A percentile compares a stretch with the other conserved stretches of the same genome.
Evolutionary conservation across 2,113 vertebrate genomes (phyloP).

Genomic region (Gobio gobio): DNA sequence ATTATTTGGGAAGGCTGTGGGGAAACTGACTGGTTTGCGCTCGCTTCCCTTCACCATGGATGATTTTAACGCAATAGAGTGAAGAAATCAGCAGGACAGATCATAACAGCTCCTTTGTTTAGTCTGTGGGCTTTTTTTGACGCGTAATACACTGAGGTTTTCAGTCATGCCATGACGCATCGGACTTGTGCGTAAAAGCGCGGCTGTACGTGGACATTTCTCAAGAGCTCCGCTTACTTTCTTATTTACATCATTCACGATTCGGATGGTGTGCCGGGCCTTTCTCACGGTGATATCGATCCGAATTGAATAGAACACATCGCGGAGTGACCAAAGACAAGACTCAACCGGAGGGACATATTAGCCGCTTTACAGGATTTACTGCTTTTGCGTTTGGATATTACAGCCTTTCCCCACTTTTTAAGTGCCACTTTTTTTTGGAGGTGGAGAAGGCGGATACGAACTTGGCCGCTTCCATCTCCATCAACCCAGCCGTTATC

Average conservation of each 20-base stretch:
- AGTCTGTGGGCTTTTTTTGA: constrained; percentile 9
- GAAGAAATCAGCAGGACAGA: constrained; percentile 19
- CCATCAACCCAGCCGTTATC: not conserved
- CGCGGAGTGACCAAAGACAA: constrained; percentile 54
- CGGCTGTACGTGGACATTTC: constrained; percentile 42
- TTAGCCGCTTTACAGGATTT: not conserved
- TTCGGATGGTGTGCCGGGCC: not conserved
- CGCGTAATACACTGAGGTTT: not conserved
- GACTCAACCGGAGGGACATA: not conserved
- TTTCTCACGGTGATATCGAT: constrained; percentile 18
- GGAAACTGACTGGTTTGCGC: constrained; percentile 28
- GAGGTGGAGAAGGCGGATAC: constrained; percentile 20
- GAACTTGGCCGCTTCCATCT: not conserved
- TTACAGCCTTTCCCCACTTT: constrained; percentile 13
- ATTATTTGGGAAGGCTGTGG: constrained; percentile 46
- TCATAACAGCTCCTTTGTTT: constrained; percentile 13
- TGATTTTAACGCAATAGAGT: constrained; percentile 46
- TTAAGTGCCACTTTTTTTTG: not conserved
- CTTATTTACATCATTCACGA: not conserved
- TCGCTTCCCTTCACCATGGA: constrained; percentile 54
- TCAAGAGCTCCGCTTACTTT: constrained; percentile 6
- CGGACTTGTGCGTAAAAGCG: constrained; percentile 49
- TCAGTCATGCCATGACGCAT: constrained; percentile 60
- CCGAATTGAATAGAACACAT: not conserved
- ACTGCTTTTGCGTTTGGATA: constrained; percentile 38